phyloP scores from a whole-genome alignment of 2,888 invertebrate species.

The Ophion costatus region DNA sequence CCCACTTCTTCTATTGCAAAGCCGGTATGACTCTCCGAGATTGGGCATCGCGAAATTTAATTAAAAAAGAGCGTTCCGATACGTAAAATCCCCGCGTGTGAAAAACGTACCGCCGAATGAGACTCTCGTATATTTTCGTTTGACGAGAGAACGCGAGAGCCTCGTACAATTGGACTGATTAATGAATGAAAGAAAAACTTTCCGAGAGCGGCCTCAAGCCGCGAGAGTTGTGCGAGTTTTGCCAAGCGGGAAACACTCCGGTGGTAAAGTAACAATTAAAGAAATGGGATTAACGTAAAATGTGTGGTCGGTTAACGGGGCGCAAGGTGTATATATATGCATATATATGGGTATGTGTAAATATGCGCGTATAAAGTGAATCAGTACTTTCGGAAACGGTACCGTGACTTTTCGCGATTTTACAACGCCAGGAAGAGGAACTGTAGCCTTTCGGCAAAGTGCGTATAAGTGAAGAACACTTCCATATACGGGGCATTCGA shows the following conservation, averaged over 20 bases:
- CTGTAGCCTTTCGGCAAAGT: constrained; percentile 31
- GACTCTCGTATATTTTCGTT: constrained; percentile 21
- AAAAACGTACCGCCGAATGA: constrained; percentile 26
- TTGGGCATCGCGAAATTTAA: constrained; percentile 9
- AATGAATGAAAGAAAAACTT: constrained; percentile 58
- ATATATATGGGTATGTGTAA: constrained; percentile 8
- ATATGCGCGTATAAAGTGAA: constrained; percentile 6
- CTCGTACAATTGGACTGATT: constrained; percentile 63
- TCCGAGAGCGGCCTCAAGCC: constrained; percentile 15
- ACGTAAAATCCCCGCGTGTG: constrained; percentile 30
- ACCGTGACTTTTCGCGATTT: constrained; percentile 57
- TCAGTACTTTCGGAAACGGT: constrained; percentile 68
- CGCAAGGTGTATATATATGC: constrained; percentile 21
- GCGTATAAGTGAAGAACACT: neutral
- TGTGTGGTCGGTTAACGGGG: constrained; percentile 63
- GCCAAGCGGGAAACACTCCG: constrained; percentile 48
- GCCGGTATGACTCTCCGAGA: neutral
- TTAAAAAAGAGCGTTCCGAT: neutral
- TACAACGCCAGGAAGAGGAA: constrained; percentile 26
- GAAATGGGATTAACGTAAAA: constrained; percentile 67
- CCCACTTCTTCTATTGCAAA: neutral
- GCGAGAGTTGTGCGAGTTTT: constrained; percentile 22
- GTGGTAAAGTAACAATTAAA: constrained; percentile 66
- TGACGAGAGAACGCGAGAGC: constrained; percentile 30
- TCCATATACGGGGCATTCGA: neutral